Conservation (phyloP, 1,140 invertebrate genomes). For the Hyposmocoma kahamanoa region DNA sequence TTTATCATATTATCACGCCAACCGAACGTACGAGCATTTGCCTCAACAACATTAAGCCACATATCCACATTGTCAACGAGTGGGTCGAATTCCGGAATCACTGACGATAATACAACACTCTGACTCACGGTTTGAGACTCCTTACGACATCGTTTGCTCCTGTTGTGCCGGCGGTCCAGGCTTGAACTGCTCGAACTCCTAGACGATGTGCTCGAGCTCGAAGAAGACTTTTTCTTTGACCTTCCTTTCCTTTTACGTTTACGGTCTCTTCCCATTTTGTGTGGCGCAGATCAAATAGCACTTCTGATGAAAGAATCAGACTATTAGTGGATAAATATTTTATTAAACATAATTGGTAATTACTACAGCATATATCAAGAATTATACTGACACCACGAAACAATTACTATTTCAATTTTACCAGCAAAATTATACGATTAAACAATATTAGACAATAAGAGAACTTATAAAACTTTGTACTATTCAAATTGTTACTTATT, state of each 20-base stretch:
- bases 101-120: slow-evolving; percentile 3
- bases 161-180: background rate
- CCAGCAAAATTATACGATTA: too few species aligned
- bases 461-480: too few species aligned
- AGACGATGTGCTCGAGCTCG: background rate
- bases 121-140: background rate
- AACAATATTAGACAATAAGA: too few species aligned
- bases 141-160: background rate
- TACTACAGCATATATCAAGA: too few species aligned
- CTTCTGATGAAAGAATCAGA: slow-evolving; percentile 8
- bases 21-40: slow-evolving; percentile 1
- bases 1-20: slow-evolving; percentile 3
- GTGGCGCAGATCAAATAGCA: background rate
- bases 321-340: too few species aligned
- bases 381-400: too few species aligned
- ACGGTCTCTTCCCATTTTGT: background rate
- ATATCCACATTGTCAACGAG: slow-evolving; percentile 4
- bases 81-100: slow-evolving; percentile 9
- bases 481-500: too few species aligned
- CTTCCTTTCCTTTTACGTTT: background rate
- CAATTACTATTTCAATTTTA: too few species aligned
- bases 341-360: too few species aligned
- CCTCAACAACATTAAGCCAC: slow-evolving; percentile 6
- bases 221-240: background rate
- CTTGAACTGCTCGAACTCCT: background rate